phyloP scores from a whole-genome alignment of 92 coral and sea anemone genomes.

The Zoanthus sociatus region DNA sequence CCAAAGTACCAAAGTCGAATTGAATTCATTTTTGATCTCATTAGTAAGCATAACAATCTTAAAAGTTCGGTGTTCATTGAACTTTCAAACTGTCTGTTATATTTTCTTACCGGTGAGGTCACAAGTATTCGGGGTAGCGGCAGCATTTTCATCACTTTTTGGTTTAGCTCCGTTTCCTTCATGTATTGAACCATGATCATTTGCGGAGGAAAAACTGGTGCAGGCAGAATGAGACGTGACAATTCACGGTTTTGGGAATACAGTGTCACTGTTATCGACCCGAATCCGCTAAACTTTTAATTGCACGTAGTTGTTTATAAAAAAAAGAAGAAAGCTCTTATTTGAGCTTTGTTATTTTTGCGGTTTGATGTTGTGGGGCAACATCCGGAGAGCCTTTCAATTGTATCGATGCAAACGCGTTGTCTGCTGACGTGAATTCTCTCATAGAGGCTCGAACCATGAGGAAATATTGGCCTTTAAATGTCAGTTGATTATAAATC shows the following conservation, averaged over 20 bases:
- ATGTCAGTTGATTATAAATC: not conserved
- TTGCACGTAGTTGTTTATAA: slow-evolving; percentile 12
- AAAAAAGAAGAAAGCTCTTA: not conserved
- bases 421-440: slow-evolving; percentile 29
- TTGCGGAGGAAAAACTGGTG: not conserved
- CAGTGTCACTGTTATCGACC: no score
- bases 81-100: not conserved
- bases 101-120: slow-evolving; percentile 22
- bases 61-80: not conserved
- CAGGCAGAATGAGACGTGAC: not conserved
- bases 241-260: not conserved
- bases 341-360: slow-evolving; percentile 7
- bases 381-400: slow-evolving; percentile 22
- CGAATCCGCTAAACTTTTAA: not conserved
- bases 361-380: not conserved
- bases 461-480: slow-evolving; percentile 30
- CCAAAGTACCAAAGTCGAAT: no score
- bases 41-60: not conserved
- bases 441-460: not conserved
- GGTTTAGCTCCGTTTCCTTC: slow-evolving; percentile 3
- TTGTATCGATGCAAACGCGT: slow-evolving; percentile 3
- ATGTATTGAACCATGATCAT: not conserved
- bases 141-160: not conserved
- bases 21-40: not conserved
- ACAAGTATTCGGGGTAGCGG: slow-evolving; percentile 27